Conservation (phyloP, 2,888 invertebrate species). For the Stenodera caucasica region DNA sequence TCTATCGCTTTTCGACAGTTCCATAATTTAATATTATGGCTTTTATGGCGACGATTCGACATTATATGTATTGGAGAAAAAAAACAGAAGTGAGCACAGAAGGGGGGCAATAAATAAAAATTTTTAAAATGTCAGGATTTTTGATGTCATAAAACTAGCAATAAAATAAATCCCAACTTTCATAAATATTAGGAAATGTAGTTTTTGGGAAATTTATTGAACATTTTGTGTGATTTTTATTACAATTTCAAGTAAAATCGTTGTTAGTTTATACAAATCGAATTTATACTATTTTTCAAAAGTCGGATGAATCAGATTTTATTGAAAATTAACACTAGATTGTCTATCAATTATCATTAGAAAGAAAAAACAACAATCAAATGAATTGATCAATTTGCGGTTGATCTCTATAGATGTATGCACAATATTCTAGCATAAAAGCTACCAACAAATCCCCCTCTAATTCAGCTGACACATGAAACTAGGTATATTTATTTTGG, state of each 20-base stretch:
- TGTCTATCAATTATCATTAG: no score
- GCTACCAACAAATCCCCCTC: neutral
- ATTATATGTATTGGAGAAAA: constrained; percentile 10
- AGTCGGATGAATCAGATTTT: no score
- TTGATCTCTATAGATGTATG: neutral
- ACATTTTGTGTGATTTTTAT: constrained; percentile 25
- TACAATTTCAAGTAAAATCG: constrained; percentile 15
- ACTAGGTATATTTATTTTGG: constrained; percentile 39
- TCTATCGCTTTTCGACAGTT: constrained; percentile 17
- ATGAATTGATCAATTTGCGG: constrained; percentile 20
- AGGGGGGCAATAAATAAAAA: constrained; percentile 20
- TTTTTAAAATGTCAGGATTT: constrained; percentile 24
- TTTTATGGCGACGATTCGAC: constrained; percentile 22
- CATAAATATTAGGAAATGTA: constrained; percentile 26
- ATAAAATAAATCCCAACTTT: constrained; percentile 24
- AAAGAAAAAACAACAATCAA: neutral
- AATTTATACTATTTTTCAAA: no score
- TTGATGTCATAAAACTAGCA: constrained; percentile 19
- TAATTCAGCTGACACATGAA: neutral
- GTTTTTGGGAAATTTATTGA: constrained; percentile 24
- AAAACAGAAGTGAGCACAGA: neutral
- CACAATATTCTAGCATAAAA: neutral
- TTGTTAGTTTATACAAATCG: constrained; percentile 12
- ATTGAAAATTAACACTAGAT: no score
- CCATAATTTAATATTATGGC: constrained; percentile 17